Evolutionary conservation across 2,888 invertebrate species (phyloP).

Genomic region (Epiblema foenella): DNA sequence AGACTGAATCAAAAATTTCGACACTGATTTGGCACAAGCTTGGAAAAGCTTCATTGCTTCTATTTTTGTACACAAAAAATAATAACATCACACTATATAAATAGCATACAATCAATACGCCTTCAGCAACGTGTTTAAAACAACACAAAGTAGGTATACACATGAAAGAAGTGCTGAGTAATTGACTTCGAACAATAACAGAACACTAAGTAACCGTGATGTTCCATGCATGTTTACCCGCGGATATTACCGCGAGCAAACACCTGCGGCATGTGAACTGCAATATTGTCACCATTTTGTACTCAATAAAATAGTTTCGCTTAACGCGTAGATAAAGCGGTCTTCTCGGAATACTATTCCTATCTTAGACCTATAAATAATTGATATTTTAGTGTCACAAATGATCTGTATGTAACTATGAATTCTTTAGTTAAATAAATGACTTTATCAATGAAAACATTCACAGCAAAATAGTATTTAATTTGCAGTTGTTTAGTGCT

Average conservation of each 20-base stretch:
- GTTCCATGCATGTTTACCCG: constrained; percentile 8
- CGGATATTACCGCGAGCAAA: neutral
- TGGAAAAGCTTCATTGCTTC: neutral
- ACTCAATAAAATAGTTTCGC: constrained; percentile 39
- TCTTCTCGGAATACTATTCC: constrained; percentile 68
- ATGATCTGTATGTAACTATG: constrained; percentile 82
- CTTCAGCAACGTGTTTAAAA: neutral
- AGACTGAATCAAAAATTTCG: no score
- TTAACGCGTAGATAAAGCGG: constrained; percentile 39
- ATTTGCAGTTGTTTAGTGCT: neutral
- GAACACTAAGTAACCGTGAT: neutral
- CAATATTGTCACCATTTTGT: constrained; percentile 33
- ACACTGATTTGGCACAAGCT: no score
- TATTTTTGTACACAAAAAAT: neutral
- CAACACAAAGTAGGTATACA: neutral
- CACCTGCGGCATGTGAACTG: constrained; percentile 10
- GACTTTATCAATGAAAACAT: constrained; percentile 51
- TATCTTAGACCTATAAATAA: constrained; percentile 82
- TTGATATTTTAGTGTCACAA: constrained; percentile 85
- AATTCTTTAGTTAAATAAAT: constrained; percentile 56
- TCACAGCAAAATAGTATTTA: constrained; percentile 49
- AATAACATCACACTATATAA: neutral
- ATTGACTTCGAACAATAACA: constrained; percentile 11
- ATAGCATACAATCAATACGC: neutral
- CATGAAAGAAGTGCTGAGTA: constrained; percentile 2